Base-by-base conservation (phyloP, 2,888 invertebrate species). In the Caenorhabditis uteleia region DNA sequence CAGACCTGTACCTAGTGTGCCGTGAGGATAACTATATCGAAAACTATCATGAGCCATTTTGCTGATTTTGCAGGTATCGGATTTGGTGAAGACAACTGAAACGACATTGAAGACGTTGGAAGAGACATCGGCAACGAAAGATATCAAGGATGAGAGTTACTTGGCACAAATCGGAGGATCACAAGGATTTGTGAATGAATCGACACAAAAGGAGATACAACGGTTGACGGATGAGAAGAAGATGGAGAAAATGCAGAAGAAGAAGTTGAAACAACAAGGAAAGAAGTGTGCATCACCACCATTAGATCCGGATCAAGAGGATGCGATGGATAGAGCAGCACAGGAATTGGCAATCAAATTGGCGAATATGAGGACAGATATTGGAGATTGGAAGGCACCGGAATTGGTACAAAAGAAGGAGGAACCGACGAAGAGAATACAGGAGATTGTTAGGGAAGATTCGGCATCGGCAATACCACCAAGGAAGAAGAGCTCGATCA, bases 101-200 rank as follows among this genome's bases (percentile, higher is more conserved):
- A 64, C 70, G 6, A 68, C 66, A 12, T 29, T 82, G 61, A 80
- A 77, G 36, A 67, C 65, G 7, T 50, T 82, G 27, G 64, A 64
- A 18, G 79, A 79, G 43, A 68, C 69, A 5, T 67, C 78, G 7
- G 80, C 80, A 2, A 77, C 74, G 2, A 75, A 77, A 18, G 77
- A 81, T 25, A 74, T 82, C 44, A 74, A 79, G 43, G 82, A 82
- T 56, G 82, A 82, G 54, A 74, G 73, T 16, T 78, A 78, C 53
- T 43, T 78, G 25, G 69, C 78, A 3, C 44, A 51, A 31, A 56
- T 75, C 8, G 75, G 70, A 14, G 75, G 75, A 38, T 68, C 67
- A 10, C 75, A 75, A 38, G 73, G 74, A 36, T 71, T 69, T 43
- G 68, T 68, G 18, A 59, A 70, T 40, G 61, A 64, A 14, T 43